A percentile compares a stretch with the other conserved stretches of the same genome.
Conservation (phyloP, 2,888 invertebrate species). For the Microdon myrmicae region DNA sequence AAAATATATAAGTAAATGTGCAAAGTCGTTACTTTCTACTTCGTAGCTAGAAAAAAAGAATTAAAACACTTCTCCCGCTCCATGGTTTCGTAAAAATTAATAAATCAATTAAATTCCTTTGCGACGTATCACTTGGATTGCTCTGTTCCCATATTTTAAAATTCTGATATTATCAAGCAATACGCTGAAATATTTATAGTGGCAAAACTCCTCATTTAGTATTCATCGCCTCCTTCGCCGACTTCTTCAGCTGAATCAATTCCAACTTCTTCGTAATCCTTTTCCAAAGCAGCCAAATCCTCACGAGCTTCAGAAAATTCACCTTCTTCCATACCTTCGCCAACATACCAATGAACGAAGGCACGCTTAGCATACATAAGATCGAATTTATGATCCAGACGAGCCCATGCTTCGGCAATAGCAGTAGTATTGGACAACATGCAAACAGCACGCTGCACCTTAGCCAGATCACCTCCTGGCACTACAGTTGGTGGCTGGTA, state of each 20-base stretch:
- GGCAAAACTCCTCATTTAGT: constrained; percentile 64
- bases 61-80: constrained; percentile 12
- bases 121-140: constrained; percentile 9
- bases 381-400: constrained; percentile 94
- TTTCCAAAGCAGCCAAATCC: constrained; percentile 82
- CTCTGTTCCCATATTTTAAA: not conserved
- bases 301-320: constrained; percentile 90
- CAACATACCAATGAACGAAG: constrained; percentile 95
- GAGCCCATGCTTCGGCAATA: constrained; percentile 96
- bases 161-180: constrained; percentile 5
- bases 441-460: constrained; percentile 94
- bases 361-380: constrained; percentile 96
- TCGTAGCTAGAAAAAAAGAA: constrained; percentile 21
- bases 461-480: constrained; percentile 91
- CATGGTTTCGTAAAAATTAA: constrained; percentile 9
- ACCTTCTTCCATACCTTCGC: constrained; percentile 88
- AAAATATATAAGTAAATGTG: constrained; percentile 35
- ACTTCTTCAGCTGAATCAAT: constrained; percentile 79
- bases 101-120: not conserved
- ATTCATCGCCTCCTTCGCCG: constrained; percentile 77
- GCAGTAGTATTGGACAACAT: constrained; percentile 97
- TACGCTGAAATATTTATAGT: not conserved
- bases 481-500: constrained; percentile 92
- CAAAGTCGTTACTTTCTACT: constrained; percentile 27
- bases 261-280: constrained; percentile 83